Evolutionary conservation across 1,140 invertebrate species (phyloP).

Genomic region (Hestina assimilis): DNA sequence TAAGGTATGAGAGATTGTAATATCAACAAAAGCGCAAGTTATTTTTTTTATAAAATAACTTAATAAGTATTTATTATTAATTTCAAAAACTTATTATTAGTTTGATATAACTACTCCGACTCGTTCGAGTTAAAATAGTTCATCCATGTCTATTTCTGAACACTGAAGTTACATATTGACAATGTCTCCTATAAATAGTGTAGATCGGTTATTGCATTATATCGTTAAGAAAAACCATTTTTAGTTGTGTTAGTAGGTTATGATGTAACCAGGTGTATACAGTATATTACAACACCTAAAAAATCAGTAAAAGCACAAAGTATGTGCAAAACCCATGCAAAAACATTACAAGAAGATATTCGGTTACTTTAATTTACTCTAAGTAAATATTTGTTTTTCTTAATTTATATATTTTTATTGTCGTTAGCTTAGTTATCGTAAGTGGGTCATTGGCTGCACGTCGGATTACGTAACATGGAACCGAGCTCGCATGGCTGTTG

Average conservation of each 20-base stretch:
- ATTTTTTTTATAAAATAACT: no score
- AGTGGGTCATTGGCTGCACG: slow-evolving; percentile 75
- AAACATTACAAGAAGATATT: not conserved
- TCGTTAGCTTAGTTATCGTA: slow-evolving; percentile 56
- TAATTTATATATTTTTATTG: slow-evolving; percentile 51
- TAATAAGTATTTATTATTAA: no score
- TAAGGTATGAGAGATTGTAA: slow-evolving; percentile 8
- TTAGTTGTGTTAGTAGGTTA: slow-evolving; percentile 32
- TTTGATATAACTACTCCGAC: no score
- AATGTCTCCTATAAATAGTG: not conserved
- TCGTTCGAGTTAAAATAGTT: no score
- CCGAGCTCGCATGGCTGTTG: slow-evolving; percentile 29
- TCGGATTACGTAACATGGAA: slow-evolving; percentile 64
- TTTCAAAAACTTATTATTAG: no score
- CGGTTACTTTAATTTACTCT: slow-evolving; percentile 1
- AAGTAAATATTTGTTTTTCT: slow-evolving; percentile 4
- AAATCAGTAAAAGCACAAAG: slow-evolving; percentile 2
- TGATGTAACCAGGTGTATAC: slow-evolving; percentile 41
- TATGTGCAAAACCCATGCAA: not conserved
- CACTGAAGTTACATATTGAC: no score
- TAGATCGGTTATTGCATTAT: slow-evolving; percentile 18
- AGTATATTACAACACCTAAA: slow-evolving; percentile 12
- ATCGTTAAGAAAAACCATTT: slow-evolving; percentile 35
- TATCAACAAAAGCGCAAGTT: no score
- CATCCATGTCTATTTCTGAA: no score